Evolutionary conservation across 2,113 vertebrate species (phyloP), one percentile per base, ranked within the genome.

Genomic region (Salvelinus alpinus): DNA sequence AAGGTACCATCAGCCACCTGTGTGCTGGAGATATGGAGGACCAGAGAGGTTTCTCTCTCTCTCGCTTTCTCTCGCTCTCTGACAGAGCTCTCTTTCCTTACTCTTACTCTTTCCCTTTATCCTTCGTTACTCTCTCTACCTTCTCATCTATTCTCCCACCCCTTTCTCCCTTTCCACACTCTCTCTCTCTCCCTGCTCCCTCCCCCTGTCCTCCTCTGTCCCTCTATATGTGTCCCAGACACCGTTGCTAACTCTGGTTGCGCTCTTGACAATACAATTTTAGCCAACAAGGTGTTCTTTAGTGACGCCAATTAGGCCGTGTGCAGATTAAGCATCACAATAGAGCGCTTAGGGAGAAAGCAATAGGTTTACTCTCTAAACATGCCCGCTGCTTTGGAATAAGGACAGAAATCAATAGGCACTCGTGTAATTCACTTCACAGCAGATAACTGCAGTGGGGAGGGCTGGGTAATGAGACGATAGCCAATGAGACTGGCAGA

Each of bases 401-500:
- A 79, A 87, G 80, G 80, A 80, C 89, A 89, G 81, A 84, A 89
- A 91, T 93, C 91, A 90, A 92, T 90, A 87, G 85, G 80, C 74
- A 79, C 83, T 89, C 24, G 59, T 90, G 88, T 89, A 86, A 86
- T 87, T 91, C 85, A 88, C 86, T 92, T 90, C 82, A 76, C 57
- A 54, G 83, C 71, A 83, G 85, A 88, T 89, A 83, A 90, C 79
- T 78, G 80, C 12, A 54, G 60, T 59, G 71, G 80, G 18, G 73
- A 29, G 64, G 62, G 54, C 60, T 70, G 64, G 70, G 82, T 81
- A 79, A 83, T 75, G 77, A 80, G 76, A 47, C 74, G 73, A 70
- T 80, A 78, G 77, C 73, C 81, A 86, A 79, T 73, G 68, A 86
- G 78, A 78, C 27, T 24, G 65, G 68, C 71, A 80, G 70, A 80